phyloP scores from a whole-genome alignment of 2,888 invertebrate species.

The Leptarthrus brevirostris region DNA sequence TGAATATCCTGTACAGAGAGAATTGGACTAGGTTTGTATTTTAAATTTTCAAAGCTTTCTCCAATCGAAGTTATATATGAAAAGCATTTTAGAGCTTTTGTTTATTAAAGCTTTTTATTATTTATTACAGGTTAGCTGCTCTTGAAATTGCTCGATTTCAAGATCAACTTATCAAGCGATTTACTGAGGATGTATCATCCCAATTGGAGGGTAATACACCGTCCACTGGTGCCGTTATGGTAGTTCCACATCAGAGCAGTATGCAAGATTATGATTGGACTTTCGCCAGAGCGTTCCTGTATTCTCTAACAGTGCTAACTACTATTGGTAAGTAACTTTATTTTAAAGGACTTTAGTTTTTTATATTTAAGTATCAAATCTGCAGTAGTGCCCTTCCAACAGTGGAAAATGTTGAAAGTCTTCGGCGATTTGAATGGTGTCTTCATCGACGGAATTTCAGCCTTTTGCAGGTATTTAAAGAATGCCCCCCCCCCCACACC shows the following conservation, averaged over 20 bases:
- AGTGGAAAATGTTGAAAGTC: no score
- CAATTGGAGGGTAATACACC: slow-evolving; percentile 65
- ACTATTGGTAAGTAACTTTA: slow-evolving; percentile 85
- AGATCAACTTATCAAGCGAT: slow-evolving; percentile 82
- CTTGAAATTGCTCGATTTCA: slow-evolving; percentile 76
- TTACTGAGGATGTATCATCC: slow-evolving; percentile 81
- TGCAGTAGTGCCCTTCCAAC: no score
- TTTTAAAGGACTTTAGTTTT: no score
- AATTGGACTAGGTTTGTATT: slow-evolving; percentile 90
- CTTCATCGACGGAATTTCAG: no score
- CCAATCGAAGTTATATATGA: no score
- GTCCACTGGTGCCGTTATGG: slow-evolving; percentile 66
- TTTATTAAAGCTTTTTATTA: no score
- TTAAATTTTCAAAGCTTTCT: not conserved
- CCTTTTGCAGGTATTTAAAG: no score
- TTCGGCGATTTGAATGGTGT: no score
- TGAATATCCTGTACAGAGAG: slow-evolving; percentile 88
- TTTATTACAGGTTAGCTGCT: slow-evolving; percentile 64
- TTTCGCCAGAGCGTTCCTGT: slow-evolving; percentile 90
- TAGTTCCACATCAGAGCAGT: slow-evolving; percentile 62
- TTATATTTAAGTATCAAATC: no score
- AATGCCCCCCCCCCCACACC: no score
- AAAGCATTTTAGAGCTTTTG: no score
- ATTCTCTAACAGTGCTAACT: slow-evolving; percentile 93
- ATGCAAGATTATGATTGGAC: slow-evolving; percentile 82